phyloP scores from a whole-genome alignment of 1,140 invertebrate genomes.

The Leguminivora glycinivorella region DNA sequence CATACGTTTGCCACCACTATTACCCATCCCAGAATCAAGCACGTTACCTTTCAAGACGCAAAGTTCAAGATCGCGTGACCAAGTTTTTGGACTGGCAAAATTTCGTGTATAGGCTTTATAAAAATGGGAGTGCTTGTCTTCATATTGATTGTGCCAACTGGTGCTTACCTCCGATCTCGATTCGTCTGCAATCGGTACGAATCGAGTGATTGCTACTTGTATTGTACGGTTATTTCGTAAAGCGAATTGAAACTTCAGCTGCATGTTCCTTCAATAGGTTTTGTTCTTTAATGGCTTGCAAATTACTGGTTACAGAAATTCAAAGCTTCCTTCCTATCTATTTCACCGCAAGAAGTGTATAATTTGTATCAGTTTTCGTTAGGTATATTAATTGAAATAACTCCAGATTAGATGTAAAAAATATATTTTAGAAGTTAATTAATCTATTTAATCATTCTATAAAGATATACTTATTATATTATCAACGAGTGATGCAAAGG shows the following conservation, averaged over 20 bases:
- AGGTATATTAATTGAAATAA: no score
- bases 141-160: constrained; percentile 74
- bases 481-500: no score
- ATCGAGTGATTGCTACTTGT: constrained; percentile 62
- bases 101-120: constrained; percentile 45
- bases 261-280: constrained; percentile 32
- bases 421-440: no score
- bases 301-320: constrained; percentile 20
- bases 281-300: constrained; percentile 30
- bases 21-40: constrained; percentile 35
- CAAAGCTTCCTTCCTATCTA: no score
- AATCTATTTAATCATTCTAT: no score
- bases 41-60: constrained; percentile 51
- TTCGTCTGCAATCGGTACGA: constrained; percentile 57
- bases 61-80: constrained; percentile 46
- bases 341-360: no score
- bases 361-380: no score
- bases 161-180: constrained; percentile 72
- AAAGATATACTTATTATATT: no score
- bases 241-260: constrained; percentile 32
- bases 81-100: constrained; percentile 42
- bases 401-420: no score
- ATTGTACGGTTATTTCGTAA: constrained; percentile 41
- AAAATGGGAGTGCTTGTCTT: constrained; percentile 59
- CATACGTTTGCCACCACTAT: constrained; percentile 40